These are phyloP conservation scores for Falco naumanni DNA, from an alignment of 2,797 vertebrate species.

Conservation along the genomic window DNA sequence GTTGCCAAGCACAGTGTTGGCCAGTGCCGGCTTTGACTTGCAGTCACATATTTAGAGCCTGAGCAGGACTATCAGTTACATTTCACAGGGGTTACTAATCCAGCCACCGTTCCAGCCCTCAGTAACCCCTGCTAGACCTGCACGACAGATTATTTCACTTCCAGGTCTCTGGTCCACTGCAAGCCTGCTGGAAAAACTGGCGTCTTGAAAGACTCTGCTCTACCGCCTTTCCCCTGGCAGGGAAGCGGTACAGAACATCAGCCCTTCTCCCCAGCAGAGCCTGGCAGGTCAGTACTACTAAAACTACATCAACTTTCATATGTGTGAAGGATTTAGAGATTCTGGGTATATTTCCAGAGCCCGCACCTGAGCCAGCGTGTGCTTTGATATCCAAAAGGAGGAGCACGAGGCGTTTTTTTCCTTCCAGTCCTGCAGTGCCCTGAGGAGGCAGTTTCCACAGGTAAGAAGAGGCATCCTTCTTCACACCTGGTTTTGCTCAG, in stretches of 20 bases:
- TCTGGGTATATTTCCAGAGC: background rate
- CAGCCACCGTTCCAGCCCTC: background rate
- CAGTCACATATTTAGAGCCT: background rate
- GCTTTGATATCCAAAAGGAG: background rate
- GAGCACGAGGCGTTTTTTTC: background rate
- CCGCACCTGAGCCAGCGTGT: rapidly evolving
- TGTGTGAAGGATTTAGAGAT: background rate
- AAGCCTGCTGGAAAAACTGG: background rate
- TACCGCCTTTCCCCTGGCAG: background rate
- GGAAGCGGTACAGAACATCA: background rate
- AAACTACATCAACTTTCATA: background rate
- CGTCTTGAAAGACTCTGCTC: background rate
- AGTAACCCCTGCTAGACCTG: constrained; percentile 39
- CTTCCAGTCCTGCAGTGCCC: background rate
- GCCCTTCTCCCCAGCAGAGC: background rate
- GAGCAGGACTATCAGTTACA: constrained; percentile 32
- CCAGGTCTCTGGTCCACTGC: background rate
- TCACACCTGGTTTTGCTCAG: background rate
- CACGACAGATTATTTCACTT: background rate
- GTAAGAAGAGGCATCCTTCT: background rate
- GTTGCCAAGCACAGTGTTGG: background rate
- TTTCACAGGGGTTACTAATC: constrained; percentile 18
- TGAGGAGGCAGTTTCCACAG: background rate
- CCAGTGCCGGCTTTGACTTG: background rate
- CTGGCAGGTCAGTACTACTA: background rate